Percentiles rank a stretch among this genome's conserved stretches.
Evolutionary conservation across 2,113 vertebrate genomes (phyloP).

Genomic region (Cygnus buccinator): DNA sequence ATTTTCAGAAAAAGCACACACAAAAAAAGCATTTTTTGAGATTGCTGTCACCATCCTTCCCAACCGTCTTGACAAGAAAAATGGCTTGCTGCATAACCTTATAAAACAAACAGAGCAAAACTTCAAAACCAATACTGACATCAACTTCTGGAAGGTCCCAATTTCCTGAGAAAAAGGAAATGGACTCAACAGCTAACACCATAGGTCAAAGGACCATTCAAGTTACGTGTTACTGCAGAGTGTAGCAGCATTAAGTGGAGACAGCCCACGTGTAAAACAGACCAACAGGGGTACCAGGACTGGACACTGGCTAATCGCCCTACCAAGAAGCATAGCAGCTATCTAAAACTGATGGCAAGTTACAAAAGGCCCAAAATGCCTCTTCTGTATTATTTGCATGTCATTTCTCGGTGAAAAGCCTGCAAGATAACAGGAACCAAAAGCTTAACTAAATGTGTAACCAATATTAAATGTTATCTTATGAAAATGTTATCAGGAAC

Average conservation of each 20-base stretch:
- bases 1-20: neutral
- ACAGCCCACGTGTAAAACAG: neutral
- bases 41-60: neutral
- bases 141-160: neutral
- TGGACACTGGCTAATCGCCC: neutral
- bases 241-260: accelerated
- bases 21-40: neutral
- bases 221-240: neutral
- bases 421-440: neutral
- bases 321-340: neutral
- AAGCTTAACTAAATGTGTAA: neutral
- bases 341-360: neutral
- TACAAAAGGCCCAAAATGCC: neutral
- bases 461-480: neutral
- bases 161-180: neutral
- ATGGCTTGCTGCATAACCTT: neutral
- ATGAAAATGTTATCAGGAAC: neutral
- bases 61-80: neutral
- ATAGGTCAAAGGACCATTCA: neutral
- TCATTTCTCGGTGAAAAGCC: neutral
- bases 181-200: neutral
- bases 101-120: neutral
- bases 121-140: neutral
- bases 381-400: neutral
- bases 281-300: neutral